Percentiles rank a stretch among this genome's conserved stretches.
phyloP scores from a whole-genome alignment of 2,797 vertebrate species.

The Cryptoblepharus egeriae region DNA sequence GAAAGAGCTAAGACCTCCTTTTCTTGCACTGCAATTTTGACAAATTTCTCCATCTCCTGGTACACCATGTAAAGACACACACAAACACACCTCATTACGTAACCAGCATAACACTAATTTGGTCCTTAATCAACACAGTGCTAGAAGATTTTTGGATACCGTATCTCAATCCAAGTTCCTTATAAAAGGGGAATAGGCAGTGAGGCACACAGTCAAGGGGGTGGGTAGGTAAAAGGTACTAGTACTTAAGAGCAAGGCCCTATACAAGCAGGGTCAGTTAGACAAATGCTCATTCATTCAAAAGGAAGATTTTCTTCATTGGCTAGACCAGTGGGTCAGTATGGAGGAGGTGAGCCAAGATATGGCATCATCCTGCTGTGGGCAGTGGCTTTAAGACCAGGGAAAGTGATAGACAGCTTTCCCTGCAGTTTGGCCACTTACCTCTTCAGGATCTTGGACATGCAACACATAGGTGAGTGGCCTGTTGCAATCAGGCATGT shows the following conservation, averaged over 20 bases:
- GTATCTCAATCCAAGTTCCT: not conserved
- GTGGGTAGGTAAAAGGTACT: not conserved
- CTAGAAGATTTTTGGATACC: not conserved
- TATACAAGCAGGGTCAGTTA: not conserved
- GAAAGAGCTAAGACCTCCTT: too few species aligned
- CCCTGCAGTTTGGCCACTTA: conserved; percentile 9
- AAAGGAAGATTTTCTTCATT: not conserved
- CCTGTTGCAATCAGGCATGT: conserved; percentile 85
- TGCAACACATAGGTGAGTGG: conserved; percentile 73
- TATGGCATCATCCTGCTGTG: not conserved
- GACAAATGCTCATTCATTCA: not conserved
- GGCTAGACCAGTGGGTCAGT: not conserved
- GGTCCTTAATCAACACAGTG: not conserved
- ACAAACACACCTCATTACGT: too few species aligned
- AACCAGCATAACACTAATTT: too few species aligned
- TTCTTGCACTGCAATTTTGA: too few species aligned
- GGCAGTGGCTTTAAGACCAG: too few species aligned
- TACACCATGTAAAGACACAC: too few species aligned
- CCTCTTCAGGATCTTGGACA: conserved; percentile 59
- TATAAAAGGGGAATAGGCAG: not conserved
- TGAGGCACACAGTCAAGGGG: not conserved
- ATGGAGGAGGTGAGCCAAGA: not conserved
- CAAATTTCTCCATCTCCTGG: too few species aligned
- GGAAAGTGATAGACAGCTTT: not conserved
- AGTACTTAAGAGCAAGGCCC: not conserved